phyloP scores from a whole-genome alignment of 2,888 invertebrate species.

The Frankliniella intonsa region DNA sequence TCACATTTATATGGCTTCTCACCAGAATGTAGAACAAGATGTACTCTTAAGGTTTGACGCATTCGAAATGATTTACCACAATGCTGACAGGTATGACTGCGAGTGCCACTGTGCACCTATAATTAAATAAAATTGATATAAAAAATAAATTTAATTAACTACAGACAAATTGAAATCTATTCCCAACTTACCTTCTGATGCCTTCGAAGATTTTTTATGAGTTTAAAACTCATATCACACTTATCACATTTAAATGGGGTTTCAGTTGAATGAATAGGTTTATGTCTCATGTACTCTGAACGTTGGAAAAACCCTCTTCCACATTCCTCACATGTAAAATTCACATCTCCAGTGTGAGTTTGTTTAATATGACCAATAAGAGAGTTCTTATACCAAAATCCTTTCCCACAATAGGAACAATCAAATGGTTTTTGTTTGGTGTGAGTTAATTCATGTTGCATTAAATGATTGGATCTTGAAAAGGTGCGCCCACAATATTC shows the following conservation, averaged over 20 bases:
- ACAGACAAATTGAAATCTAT: background rate
- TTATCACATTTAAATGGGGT: constrained; percentile 4
- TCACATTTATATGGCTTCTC: background rate
- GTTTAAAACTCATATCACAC: constrained; percentile 12
- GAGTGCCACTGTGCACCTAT: background rate
- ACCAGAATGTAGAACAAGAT: background rate
- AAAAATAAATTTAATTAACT: background rate
- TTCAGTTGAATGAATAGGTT: constrained; percentile 1
- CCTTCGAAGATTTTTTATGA: background rate
- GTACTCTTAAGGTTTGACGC: background rate
- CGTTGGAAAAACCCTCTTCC: background rate
- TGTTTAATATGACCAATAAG: constrained; percentile 6
- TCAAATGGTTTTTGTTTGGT: background rate
- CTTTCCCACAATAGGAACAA: background rate
- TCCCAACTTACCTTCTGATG: background rate
- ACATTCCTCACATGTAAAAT: constrained; percentile 13
- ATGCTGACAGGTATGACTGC: background rate
- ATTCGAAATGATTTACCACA: constrained; percentile 12
- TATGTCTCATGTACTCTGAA: background rate
- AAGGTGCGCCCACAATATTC: constrained; percentile 5
- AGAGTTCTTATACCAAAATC: constrained; percentile 18
- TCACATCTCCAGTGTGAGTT: constrained; percentile 7
- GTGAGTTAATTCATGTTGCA: background rate
- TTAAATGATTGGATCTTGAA: background rate
- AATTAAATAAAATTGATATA: background rate